A percentile compares a stretch with the other conserved stretches of the same genome.
Evolutionary conservation across 1,140 invertebrate genomes (phyloP).

Genomic region (Cydia strobilella): DNA sequence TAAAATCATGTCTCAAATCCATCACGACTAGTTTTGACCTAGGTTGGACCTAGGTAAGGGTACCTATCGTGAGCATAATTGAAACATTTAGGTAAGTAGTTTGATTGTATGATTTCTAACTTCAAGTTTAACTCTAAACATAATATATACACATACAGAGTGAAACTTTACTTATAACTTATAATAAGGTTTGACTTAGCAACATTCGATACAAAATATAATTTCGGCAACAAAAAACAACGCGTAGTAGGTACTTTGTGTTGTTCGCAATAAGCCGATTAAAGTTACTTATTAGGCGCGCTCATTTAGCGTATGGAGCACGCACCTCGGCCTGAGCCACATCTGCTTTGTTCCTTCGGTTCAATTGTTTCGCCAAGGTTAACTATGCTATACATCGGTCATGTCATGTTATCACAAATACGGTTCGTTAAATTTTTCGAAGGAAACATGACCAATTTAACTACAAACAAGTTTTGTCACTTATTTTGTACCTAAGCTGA

Average conservation of each 20-base stretch:
- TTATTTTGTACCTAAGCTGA: background rate
- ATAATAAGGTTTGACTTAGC: background rate
- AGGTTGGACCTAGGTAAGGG: no score
- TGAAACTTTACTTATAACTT: background rate
- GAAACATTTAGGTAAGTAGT: background rate
- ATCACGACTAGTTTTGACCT: no score
- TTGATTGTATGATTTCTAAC: background rate
- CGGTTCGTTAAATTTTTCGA: constrained; percentile 8
- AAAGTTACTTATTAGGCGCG: constrained; percentile 33
- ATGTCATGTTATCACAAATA: constrained; percentile 10
- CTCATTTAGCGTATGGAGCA: constrained; percentile 36
- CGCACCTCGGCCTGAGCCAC: constrained; percentile 40
- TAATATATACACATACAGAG: background rate
- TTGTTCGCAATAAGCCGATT: constrained; percentile 29
- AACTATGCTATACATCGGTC: constrained; percentile 34
- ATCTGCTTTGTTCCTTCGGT: constrained; percentile 51
- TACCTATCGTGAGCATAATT: no score
- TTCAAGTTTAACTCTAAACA: background rate
- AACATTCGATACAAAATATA: background rate
- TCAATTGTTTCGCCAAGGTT: constrained; percentile 48
- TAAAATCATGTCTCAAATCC: no score
- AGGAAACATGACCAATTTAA: constrained; percentile 11
- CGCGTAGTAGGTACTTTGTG: background rate
- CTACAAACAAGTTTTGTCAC: background rate
- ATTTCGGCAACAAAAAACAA: constrained; percentile 4